These are phyloP conservation scores for Dipodomys stephensi DNA, from an alignment of 2,113 vertebrate species.

Conservation along the genomic window DNA sequence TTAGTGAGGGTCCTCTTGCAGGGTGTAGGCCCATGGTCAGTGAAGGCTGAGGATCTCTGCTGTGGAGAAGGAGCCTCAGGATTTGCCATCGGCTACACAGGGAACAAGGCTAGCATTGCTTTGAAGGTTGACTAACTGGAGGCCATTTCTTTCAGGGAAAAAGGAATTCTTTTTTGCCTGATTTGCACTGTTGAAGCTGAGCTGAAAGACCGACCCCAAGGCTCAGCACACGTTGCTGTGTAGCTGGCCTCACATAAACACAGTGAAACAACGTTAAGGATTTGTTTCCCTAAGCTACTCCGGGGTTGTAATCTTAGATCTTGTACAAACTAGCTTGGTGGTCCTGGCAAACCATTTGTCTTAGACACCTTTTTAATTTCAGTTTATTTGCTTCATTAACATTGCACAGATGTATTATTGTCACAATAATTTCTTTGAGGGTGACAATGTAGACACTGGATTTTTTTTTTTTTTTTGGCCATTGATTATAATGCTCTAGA, in stretches of 20 bases:
- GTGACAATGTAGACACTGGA: neutral
- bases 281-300: neutral
- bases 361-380: slow-evolving; percentile 49
- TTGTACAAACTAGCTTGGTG: slow-evolving; percentile 18
- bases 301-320: slow-evolving; percentile 4
- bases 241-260: neutral
- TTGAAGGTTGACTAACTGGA: neutral
- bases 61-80: neutral
- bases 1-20: neutral
- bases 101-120: neutral
- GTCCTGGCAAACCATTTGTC: slow-evolving; percentile 22
- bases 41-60: neutral
- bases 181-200: neutral
- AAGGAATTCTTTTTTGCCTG: neutral
- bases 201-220: neutral
- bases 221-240: neutral
- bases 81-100: neutral
- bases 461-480: neutral
- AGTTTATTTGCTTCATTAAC: slow-evolving; percentile 44
- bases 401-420: slow-evolving; percentile 24
- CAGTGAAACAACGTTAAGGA: neutral
- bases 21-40: neutral
- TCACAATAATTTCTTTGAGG: neutral
- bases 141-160: neutral
- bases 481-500: neutral